Percentiles rank a stretch among this genome's conserved stretches.
Conservation (phyloP, 2,113 vertebrate species). For the Dryoscopus gambensis region DNA sequence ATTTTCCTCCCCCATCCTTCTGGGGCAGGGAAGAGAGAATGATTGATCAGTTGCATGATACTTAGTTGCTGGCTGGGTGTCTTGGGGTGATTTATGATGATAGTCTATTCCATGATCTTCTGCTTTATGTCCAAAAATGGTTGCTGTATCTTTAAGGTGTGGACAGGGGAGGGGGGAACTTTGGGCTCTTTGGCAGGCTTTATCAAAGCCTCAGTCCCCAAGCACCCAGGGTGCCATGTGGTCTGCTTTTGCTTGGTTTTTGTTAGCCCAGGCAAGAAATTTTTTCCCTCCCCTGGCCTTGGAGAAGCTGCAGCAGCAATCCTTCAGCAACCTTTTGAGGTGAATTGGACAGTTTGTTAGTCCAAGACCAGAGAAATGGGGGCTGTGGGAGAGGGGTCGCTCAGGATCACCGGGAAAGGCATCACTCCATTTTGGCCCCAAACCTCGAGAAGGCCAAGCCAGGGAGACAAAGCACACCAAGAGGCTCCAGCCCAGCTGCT, state of each 20-base stretch:
- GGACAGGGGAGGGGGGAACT: neutral
- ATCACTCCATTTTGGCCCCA: neutral
- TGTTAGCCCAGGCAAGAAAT: neutral
- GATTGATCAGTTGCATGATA: neutral
- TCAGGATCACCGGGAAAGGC: neutral
- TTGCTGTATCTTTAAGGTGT: neutral
- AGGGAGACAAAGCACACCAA: neutral
- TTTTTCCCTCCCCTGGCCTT: neutral
- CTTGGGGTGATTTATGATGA: neutral
- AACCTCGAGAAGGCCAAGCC: neutral
- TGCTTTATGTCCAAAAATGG: neutral
- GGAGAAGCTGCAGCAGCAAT: neutral
- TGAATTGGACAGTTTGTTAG: neutral
- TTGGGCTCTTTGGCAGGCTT: neutral
- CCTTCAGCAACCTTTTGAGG: neutral
- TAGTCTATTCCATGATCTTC: neutral
- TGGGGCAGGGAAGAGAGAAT: neutral
- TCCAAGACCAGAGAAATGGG: neutral
- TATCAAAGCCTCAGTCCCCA: neutral
- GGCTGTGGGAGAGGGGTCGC: neutral
- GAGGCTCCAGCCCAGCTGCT: neutral
- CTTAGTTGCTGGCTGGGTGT: neutral
- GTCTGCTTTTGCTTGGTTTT: neutral
- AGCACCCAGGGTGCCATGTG: accelerated
- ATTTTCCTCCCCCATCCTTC: neutral